Evolutionary conservation across 2,113 vertebrate species (phyloP).

Genomic region (Leptosomus discolor): DNA sequence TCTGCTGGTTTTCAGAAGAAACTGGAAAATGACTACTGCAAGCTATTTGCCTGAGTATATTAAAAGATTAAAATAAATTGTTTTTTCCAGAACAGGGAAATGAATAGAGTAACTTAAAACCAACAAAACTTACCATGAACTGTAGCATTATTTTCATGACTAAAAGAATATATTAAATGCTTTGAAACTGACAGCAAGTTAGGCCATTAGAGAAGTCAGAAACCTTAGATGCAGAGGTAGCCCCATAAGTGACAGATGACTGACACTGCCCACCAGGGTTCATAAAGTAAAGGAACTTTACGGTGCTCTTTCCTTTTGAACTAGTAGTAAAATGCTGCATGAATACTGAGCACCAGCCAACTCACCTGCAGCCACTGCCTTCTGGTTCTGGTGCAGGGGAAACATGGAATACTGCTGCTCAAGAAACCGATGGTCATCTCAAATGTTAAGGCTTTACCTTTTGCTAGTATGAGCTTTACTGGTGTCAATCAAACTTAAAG

Average conservation of each 20-base stretch:
- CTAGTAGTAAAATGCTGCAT: neutral
- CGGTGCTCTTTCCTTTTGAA: neutral
- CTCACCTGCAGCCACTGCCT: neutral
- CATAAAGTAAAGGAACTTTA: neutral
- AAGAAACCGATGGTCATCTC: rapidly evolving
- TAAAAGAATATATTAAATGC: neutral
- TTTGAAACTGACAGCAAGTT: neutral
- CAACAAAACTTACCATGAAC: neutral
- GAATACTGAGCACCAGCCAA: neutral
- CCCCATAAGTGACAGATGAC: neutral
- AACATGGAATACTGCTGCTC: neutral
- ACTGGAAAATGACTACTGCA: conserved; percentile 41
- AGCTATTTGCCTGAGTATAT: neutral
- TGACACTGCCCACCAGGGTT: neutral
- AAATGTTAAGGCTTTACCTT: neutral
- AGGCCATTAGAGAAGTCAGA: neutral
- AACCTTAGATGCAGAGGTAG: neutral
- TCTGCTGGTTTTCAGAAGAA: conserved; percentile 32
- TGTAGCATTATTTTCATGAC: neutral
- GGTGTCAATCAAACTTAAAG: neutral
- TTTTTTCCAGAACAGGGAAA: neutral
- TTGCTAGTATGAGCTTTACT: neutral
- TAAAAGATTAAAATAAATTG: neutral
- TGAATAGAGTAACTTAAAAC: neutral
- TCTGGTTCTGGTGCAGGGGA: neutral